These are phyloP conservation scores for Halichoeres trimaculatus DNA, from an alignment of 2,113 vertebrate species.

Conservation along the genomic window DNA sequence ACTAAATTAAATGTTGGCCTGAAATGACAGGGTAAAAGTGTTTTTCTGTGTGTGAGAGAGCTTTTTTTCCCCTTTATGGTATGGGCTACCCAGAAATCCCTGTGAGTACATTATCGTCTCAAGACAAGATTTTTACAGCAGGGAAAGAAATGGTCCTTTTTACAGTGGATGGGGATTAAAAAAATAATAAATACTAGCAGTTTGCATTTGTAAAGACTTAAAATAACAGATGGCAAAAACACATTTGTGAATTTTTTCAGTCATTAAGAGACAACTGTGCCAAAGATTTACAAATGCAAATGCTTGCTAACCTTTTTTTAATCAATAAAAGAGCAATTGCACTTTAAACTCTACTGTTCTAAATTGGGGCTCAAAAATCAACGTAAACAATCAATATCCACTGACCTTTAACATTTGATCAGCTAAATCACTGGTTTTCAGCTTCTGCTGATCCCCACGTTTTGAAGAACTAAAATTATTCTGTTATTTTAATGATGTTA, in stretches of 20 bases:
- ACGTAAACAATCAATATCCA: too few relatives aligned
- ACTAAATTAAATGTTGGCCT: constrained; percentile 49
- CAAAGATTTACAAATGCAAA: background rate
- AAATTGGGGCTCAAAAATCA: background rate
- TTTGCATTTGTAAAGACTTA: too few relatives aligned
- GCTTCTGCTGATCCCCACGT: background rate
- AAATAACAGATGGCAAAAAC: too few relatives aligned
- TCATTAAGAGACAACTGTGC: background rate
- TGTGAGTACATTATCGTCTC: background rate
- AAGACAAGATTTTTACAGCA: background rate
- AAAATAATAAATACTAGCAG: too few relatives aligned
- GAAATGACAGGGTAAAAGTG: constrained; percentile 19
- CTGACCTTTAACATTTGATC: background rate
- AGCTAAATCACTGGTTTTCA: background rate
- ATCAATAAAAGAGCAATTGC: too few relatives aligned
- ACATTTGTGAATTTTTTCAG: too few relatives aligned
- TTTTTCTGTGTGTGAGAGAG: background rate
- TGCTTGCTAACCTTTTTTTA: background rate
- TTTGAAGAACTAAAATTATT: too few relatives aligned
- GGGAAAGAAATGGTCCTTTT: background rate
- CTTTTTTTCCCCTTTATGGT: background rate
- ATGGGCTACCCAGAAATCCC: background rate
- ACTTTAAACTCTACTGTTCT: too few relatives aligned
- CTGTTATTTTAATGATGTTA: too few relatives aligned
- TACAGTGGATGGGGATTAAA: background rate